Evolutionary conservation across 2,113 vertebrate species (phyloP).

Genomic region (Scartelaos histophorus): DNA sequence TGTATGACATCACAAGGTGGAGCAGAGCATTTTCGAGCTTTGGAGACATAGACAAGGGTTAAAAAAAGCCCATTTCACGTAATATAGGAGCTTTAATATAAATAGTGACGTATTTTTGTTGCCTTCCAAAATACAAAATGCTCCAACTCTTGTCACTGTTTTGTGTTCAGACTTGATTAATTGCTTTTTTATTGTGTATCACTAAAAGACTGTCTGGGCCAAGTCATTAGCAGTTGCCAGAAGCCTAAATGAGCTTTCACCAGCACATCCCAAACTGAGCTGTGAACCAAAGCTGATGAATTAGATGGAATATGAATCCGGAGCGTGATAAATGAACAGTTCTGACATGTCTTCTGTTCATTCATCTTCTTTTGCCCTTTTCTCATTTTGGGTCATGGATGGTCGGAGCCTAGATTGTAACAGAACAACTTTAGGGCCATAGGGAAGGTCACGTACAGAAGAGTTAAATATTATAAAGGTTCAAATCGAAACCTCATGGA

Average conservation of each 20-base stretch:
- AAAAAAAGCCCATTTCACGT: too few species aligned
- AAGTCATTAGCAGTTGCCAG: background rate
- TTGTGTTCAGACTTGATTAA: background rate
- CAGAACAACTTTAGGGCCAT: background rate
- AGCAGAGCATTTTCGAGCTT: too few species aligned
- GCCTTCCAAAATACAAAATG: too few species aligned
- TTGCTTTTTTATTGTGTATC: background rate
- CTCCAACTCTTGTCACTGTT: background rate
- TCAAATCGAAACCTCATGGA: too few species aligned
- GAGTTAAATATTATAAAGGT: too few species aligned
- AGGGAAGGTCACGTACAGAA: too few species aligned
- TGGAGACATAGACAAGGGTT: too few species aligned
- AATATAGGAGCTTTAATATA: too few species aligned
- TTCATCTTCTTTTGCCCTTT: conserved; percentile 2
- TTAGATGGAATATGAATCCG: background rate
- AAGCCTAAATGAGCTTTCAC: background rate
- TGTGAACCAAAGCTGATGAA: background rate
- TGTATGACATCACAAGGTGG: too few species aligned
- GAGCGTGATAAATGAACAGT: background rate
- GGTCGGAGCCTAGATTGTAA: background rate
- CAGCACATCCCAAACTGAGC: background rate
- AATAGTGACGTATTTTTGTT: too few species aligned
- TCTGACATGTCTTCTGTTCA: background rate
- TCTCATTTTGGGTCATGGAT: background rate
- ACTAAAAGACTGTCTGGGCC: background rate